Conservation (phyloP, 2,113 vertebrate species). For the Anolis sagrei region DNA sequence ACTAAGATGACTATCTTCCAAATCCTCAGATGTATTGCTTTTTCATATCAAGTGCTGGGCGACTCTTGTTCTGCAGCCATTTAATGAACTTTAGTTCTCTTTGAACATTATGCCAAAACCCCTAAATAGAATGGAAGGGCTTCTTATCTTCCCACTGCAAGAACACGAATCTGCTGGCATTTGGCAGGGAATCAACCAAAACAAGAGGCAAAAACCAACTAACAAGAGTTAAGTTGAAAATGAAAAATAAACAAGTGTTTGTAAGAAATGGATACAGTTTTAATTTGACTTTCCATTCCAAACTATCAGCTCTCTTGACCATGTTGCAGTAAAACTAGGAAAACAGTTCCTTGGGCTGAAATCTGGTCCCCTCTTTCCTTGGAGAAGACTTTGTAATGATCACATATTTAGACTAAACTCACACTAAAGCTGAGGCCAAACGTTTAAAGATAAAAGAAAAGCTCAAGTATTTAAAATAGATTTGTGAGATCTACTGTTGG, state of each 20-base stretch:
- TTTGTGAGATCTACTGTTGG: too few species aligned
- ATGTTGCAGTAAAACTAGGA: neutral
- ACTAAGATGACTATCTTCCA: neutral
- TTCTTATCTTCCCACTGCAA: neutral
- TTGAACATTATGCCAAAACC: conserved; percentile 12
- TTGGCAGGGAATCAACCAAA: neutral
- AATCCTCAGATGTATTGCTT: neutral
- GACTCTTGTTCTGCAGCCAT: neutral
- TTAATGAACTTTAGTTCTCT: neutral
- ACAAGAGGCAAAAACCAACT: neutral
- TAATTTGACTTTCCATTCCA: neutral
- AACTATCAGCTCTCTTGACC: neutral
- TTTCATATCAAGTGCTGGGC: neutral
- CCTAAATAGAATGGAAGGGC: neutral
- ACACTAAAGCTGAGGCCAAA: too few species aligned
- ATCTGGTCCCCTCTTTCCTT: neutral
- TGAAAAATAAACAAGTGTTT: neutral
- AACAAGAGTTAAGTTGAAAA: conserved; percentile 1
- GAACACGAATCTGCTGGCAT: neutral
- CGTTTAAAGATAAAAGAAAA: too few species aligned
- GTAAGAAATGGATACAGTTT: neutral
- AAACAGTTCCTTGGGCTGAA: neutral
- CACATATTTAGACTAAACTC: too few species aligned
- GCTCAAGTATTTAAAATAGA: too few species aligned
- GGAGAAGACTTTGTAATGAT: too few species aligned